phyloP scores from a whole-genome alignment of 1,140 invertebrate species.

The Brachionus sp. region DNA sequence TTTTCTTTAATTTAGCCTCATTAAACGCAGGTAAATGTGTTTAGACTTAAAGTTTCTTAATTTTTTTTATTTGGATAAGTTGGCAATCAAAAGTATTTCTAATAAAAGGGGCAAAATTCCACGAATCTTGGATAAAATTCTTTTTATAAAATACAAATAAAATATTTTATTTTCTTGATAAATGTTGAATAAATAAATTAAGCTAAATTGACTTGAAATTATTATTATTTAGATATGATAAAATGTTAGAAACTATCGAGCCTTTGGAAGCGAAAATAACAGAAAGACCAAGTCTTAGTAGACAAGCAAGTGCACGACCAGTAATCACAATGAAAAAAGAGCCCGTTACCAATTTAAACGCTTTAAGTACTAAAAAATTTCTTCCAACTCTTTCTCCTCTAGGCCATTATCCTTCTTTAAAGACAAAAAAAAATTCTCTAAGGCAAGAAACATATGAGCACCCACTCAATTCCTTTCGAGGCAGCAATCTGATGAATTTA shows the following conservation, averaged over 20 bases:
- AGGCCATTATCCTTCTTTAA: background rate
- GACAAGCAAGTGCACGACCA: background rate
- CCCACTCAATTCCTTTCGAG: background rate
- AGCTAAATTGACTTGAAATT: no score
- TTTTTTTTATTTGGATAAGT: background rate
- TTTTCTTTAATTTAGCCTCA: no score
- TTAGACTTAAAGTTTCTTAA: background rate
- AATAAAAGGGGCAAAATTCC: no score
- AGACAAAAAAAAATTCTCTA: background rate
- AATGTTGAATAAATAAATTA: no score
- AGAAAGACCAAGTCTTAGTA: background rate
- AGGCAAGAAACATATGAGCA: background rate
- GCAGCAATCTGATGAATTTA: background rate
- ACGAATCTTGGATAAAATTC: no score
- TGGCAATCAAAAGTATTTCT: background rate
- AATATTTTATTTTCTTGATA: no score
- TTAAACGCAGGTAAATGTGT: background rate
- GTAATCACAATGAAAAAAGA: background rate
- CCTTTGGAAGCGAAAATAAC: background rate
- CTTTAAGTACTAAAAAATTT: conserved; percentile 17
- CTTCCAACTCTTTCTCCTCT: conserved; percentile 15
- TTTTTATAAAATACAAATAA: no score
- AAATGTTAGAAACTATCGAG: background rate
- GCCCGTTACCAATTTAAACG: background rate
- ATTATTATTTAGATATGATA: background rate